Base-by-base conservation (phyloP, 2,113 vertebrate species). In the Baryphthengus martii region DNA sequence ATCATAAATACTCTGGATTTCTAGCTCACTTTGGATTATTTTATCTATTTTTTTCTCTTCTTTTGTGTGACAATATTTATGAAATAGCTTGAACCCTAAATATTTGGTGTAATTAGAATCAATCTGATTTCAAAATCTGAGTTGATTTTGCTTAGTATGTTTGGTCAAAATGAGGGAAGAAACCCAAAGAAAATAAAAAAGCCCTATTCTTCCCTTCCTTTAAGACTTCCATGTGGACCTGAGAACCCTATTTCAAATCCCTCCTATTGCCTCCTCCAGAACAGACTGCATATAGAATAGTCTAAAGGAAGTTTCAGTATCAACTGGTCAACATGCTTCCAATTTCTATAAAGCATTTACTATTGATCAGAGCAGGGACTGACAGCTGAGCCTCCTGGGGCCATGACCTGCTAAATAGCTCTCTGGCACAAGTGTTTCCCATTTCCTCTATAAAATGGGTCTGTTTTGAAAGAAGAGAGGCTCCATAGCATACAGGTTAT, bases 341-440 rank as follows among this genome's bases (percentile, higher is more conserved):
- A 66, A 25, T 52, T 66, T 58, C 11, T 47, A 37, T 31, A 21
- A 75, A 84, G 62, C 2, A n/a, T 37, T 68, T 76, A 28, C 26
- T 39, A 8, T 17, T 82, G 39, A 58, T 12, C 33, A 83, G 62
- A 74, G 50, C 12, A 71, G 45, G 21, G 55, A 26, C 29, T 55
- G 26, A 28, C 35, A 40, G 14, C 19, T 28, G 10, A 55, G 71
- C 0, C 0, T 68, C 11, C 37, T 13, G 0, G 6, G 31, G 49
- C 25, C 45, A 42, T 24, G 10, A 42, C 45, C 26, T 71, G 10
- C 44, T 61, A 56, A 74, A 56, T 45, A 89, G 11, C 24, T 55
- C 40, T 45, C 28, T 37, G 29, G 61, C 17, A 75, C 23, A 75
- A 39, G 40, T 33, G 26, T 73, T 92, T 73, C 77, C 55, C 37